Conservation (phyloP, 2,113 vertebrate species). For the Columbina picui region DNA sequence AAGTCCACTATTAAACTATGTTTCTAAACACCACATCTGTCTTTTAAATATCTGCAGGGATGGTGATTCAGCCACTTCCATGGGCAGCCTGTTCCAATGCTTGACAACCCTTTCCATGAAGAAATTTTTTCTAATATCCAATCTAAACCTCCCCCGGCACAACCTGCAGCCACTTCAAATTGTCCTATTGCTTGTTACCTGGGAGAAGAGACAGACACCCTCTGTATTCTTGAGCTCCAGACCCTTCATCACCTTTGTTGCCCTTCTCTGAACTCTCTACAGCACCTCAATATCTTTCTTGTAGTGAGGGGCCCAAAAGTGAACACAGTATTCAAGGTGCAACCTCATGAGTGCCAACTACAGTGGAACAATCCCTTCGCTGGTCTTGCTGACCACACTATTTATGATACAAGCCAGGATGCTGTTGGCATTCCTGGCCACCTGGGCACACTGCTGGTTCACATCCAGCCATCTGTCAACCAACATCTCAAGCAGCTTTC, state of each 20-base stretch:
- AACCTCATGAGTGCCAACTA: no score
- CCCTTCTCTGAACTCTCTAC: no score
- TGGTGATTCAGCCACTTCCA: background rate
- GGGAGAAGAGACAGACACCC: background rate
- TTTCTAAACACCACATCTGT: background rate
- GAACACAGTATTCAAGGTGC: no score
- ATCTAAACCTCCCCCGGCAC: background rate
- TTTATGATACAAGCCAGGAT: no score
- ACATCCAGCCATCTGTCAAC: no score
- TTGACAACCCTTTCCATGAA: background rate
- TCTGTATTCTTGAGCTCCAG: fast-evolving
- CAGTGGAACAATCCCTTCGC: no score
- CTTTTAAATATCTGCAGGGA: background rate
- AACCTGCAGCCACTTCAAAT: background rate
- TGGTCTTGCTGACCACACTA: no score
- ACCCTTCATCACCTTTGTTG: background rate
- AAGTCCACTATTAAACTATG: background rate
- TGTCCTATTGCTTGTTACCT: background rate
- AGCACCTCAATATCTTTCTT: no score
- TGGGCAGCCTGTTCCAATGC: fast-evolving
- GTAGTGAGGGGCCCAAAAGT: no score
- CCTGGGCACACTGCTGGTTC: no score
- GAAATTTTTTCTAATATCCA: background rate
- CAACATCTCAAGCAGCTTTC: fast-evolving
- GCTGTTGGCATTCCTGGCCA: no score